Base-by-base conservation (phyloP, 2,888 invertebrate species). In the Nomada ruficornis region DNA sequence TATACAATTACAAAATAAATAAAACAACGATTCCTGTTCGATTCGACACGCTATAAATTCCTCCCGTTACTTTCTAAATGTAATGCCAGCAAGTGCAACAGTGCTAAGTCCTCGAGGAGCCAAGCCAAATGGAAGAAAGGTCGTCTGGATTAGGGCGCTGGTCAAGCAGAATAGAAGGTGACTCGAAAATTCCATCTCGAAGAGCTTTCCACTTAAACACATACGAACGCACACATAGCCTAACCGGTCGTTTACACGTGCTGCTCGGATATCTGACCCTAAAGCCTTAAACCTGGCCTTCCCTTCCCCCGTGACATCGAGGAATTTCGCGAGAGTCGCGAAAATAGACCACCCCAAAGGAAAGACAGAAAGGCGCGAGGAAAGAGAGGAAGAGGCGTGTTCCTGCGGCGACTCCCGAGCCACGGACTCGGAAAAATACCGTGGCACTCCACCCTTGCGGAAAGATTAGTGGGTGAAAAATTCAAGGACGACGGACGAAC, bases 271-370 rank as follows among this genome's bases (percentile, higher is more conserved):
- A 86, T 82, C 76, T 74, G 78, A 83, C 77, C 77, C 74, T 68
- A 70, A 57, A 77, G 72, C 52, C 73, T 74, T 59, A 55, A 82
- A 85, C 72, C 54, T 72, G 44, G 20, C 10, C 47, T 63, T 29
- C 20, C 15, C 63, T 63, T 47, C 64, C 57, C 23, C 50, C 69
- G 55, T 82, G 81, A 84, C 70, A 80, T 71, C 86, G 74, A 72
- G 69, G 78, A 79, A 78, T 76, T 80, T 84, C 71, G 82, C 78
- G 82, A 74, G 60, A 83, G 69, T 82, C 80, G 80, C 86, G 80
- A 86, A 87, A 87, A 87, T 88, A 86, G 88, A 88, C 79, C 84
- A 83, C 77, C 83, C 80, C 60, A 68, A 71, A 42, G n/a, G 44
- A 44, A 42, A n/a, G 23, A 23, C 52, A 23, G 36, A 18, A 23